These are phyloP conservation scores for Seriola aureovittata DNA, from an alignment of 2,113 vertebrate genomes.

Conservation along the genomic window DNA sequence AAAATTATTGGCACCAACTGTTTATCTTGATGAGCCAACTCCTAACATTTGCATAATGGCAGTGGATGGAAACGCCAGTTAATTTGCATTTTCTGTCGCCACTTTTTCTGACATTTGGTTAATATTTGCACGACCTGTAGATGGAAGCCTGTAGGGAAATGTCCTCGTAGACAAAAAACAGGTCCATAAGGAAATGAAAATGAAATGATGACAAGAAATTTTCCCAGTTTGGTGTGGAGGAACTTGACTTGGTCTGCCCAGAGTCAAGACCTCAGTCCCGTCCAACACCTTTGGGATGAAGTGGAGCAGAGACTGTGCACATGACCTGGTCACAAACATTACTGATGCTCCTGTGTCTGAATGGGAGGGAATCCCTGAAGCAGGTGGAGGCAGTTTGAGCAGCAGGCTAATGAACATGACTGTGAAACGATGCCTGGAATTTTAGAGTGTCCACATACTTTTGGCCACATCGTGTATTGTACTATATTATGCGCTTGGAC, in stretches of 20 bases:
- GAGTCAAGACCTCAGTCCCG: background rate
- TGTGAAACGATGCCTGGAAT: background rate
- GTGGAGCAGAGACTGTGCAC: too few relatives aligned
- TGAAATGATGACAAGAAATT: background rate
- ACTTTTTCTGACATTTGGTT: too few relatives aligned
- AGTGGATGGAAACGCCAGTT: background rate
- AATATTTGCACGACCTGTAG: too few relatives aligned
- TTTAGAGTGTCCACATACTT: background rate
- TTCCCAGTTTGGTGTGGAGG: background rate
- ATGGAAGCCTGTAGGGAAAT: too few relatives aligned
- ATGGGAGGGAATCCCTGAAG: too few relatives aligned
- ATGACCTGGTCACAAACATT: too few relatives aligned
- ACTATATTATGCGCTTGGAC: background rate
- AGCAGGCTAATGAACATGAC: background rate
- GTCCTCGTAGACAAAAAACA: too few relatives aligned
- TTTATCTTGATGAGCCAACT: background rate
- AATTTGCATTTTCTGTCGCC: background rate
- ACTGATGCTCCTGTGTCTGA: too few relatives aligned
- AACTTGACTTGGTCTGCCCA: background rate
- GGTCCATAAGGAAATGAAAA: too few relatives aligned
- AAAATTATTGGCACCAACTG: background rate
- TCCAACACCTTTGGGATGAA: background rate
- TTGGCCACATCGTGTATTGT: background rate
- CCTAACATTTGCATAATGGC: too few relatives aligned
- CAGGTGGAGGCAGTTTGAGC: background rate